These are phyloP conservation scores for Malacoctenus gilli DNA, from an alignment of 2,797 vertebrate genomes.

Conservation along the genomic window DNA sequence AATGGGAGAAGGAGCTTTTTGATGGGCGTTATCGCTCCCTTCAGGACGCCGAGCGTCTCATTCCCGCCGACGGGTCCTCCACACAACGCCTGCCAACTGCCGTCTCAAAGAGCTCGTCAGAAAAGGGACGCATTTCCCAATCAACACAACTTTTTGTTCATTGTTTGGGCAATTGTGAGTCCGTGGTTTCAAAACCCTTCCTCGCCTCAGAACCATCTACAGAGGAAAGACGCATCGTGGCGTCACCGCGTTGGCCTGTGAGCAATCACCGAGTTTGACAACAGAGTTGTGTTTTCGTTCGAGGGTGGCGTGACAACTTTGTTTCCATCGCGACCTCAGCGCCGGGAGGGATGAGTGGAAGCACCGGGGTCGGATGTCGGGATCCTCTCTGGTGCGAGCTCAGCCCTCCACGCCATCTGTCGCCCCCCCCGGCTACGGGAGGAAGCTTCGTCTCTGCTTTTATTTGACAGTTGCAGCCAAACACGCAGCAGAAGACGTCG, in stretches of 20 bases:
- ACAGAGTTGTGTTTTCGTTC: conserved; percentile 11
- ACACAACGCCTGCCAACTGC: neutral
- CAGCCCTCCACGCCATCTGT: conserved; percentile 36
- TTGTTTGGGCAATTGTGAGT: too few species aligned
- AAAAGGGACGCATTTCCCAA: neutral
- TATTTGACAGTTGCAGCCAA: conserved; percentile 4
- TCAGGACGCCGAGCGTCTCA: conserved; percentile 25
- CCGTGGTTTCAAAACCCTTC: too few species aligned
- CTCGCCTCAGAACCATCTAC: too few species aligned
- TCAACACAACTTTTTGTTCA: too few species aligned
- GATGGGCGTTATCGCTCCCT: conserved; percentile 60
- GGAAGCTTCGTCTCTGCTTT: neutral
- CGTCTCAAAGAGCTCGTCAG: neutral
- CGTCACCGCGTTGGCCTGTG: conserved; percentile 3
- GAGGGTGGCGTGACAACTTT: conserved; percentile 11
- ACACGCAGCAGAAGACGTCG: neutral
- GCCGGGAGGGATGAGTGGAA: conserved; percentile 27
- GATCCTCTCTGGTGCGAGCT: conserved; percentile 32
- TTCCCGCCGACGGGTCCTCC: conserved; percentile 23
- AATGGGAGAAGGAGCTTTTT: conserved; percentile 49
- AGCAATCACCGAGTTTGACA: conserved; percentile 11
- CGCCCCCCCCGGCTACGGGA: conserved; percentile 16
- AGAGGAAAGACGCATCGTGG: conserved; percentile 5
- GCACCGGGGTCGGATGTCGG: conserved; percentile 23
- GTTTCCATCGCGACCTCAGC: conserved; percentile 34